Base-by-base conservation (phyloP, 1,140 invertebrate species). In the Musca domestica region DNA sequence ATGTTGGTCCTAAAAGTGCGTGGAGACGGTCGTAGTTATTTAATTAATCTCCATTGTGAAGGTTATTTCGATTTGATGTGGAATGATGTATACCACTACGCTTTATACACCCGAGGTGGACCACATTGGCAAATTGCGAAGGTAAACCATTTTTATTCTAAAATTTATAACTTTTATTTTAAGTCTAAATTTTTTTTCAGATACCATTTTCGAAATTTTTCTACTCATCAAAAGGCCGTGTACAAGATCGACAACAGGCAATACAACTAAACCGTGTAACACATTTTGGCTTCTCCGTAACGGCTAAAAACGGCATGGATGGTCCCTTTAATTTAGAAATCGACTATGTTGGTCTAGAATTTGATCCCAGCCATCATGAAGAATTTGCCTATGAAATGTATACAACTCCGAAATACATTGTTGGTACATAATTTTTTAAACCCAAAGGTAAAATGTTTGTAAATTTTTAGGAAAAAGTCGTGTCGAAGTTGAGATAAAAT, bases 121-220 rank as follows among this genome's bases (percentile, higher is more conserved):
- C 96, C 96, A 9, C 97, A 98, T 80, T 98, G 96, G 96, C 96
- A 98, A 85, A 83, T 89, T 67, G 87, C 90, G 1, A 93, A 90
- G 85, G 92, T 94, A 85, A 74, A n/a, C 6, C 1, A 34, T 34
- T 19, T 9, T 34, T 2, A 20, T 20, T 61, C 12, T n/a, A n/a
- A n/a, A 19, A 65, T 46, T 23, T 46, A 52, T 52, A 66, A 41
- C 20, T 48, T 4, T 22, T 23, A 48, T 5, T 9, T 15, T 7
- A 49, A 17, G 15, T 48, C 2, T 41, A n/a, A n/a, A 2, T 22
- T 22, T 34, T 68, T 20, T 58, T 70, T 1, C 83, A 92, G 90
- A 94, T 99, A 76, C 97, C 97, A 19, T 96, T 99, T 84, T 95
- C 95, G 5, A 97, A 96, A 83, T 98, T 98, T 81, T 88, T 93